These are phyloP conservation scores for Phalangium opilio DNA, from an alignment of 2,888 invertebrate species.

Conservation along the genomic window DNA sequence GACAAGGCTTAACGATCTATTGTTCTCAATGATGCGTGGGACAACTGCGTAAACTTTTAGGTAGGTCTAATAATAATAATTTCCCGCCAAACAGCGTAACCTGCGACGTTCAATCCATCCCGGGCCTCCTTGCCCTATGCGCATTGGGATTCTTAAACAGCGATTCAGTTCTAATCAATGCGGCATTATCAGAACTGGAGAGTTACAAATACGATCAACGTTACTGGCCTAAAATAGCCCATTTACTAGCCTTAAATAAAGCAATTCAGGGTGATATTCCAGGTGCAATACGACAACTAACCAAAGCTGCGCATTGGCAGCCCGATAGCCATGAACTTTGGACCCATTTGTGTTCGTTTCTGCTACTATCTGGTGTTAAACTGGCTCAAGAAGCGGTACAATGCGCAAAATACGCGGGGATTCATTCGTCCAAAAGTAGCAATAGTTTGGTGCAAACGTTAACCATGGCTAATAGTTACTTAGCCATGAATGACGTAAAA, in stretches of 20 bases:
- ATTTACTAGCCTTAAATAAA: slow-evolving; percentile 47
- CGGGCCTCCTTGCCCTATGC: slow-evolving; percentile 61
- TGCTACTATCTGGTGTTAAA: slow-evolving; percentile 21
- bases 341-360: slow-evolving; percentile 25
- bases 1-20: too few species aligned
- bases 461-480: not conserved
- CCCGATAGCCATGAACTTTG: slow-evolving; percentile 38
- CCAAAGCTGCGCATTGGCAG: slow-evolving; percentile 38
- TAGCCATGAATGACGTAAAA: too few species aligned
- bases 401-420: slow-evolving; percentile 45
- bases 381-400: slow-evolving; percentile 34
- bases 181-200: slow-evolving; percentile 55
- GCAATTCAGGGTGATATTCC: slow-evolving; percentile 26
- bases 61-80: too few species aligned
- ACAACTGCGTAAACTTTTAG: too few species aligned
- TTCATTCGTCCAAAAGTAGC: not conserved
- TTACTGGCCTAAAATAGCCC: slow-evolving; percentile 47
- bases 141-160: slow-evolving; percentile 59
- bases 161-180: slow-evolving; percentile 51
- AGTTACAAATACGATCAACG: slow-evolving; percentile 42
- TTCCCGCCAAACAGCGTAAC: too few species aligned
- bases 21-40: too few species aligned
- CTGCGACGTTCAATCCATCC: slow-evolving; percentile 27
- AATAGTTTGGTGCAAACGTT: not conserved
- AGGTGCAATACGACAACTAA: slow-evolving; percentile 34